phyloP scores from a whole-genome alignment of 2,113 vertebrate genomes.

The Potamarius usumacintae region DNA sequence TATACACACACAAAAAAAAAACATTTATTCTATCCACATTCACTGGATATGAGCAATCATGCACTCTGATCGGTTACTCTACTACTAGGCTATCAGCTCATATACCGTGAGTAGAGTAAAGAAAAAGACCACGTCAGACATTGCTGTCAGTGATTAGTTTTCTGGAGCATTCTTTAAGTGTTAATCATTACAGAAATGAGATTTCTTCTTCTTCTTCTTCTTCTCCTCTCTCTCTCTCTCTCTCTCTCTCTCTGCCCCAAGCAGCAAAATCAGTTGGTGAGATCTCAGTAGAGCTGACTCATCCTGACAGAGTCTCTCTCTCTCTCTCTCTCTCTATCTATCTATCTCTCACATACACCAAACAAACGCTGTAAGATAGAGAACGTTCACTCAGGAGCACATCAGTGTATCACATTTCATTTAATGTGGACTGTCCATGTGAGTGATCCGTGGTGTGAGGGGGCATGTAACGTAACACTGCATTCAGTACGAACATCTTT shows the following conservation, averaged over 20 bases:
- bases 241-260: neutral
- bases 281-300: constrained; percentile 42
- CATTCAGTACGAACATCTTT: neutral
- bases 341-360: constrained; percentile 7
- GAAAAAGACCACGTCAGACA: too few relatives aligned
- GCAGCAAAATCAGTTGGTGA: neutral
- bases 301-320: constrained; percentile 23
- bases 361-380: neutral
- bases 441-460: neutral
- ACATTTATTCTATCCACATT: too few relatives aligned
- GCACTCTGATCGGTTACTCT: too few relatives aligned
- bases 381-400: constrained; percentile 5
- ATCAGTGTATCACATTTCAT: constrained; percentile 14
- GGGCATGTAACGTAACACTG: neutral
- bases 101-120: too few relatives aligned
- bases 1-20: too few relatives aligned
- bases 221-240: too few relatives aligned
- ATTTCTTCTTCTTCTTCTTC: too few relatives aligned
- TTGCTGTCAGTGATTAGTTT: too few relatives aligned
- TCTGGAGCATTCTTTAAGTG: neutral
- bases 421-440: neutral
- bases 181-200: neutral
- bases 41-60: too few relatives aligned
- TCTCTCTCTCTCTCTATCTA: constrained; percentile 6
- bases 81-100: too few relatives aligned